Conservation (phyloP, 2,797 vertebrate species). For the Characodon lateralis region DNA sequence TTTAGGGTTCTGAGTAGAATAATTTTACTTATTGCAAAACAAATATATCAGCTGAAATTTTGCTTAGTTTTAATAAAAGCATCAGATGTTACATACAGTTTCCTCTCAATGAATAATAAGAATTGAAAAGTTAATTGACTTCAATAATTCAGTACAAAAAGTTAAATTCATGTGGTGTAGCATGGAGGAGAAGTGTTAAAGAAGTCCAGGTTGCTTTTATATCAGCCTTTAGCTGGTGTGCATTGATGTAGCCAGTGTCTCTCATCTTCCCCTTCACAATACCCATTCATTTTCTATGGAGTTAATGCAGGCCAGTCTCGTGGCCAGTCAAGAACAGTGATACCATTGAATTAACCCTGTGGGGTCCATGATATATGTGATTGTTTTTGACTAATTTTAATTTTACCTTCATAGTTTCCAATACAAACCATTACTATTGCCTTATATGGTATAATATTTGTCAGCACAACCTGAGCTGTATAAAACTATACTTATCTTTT, state of each 20-base stretch:
- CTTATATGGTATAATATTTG: too few relatives aligned
- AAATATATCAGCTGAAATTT: background rate
- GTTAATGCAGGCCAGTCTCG: background rate
- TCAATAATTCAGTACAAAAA: background rate
- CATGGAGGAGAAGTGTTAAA: background rate
- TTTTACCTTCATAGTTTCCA: too few relatives aligned
- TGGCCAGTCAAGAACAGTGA: too few relatives aligned
- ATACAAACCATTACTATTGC: too few relatives aligned
- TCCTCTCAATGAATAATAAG: background rate
- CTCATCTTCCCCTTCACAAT: background rate
- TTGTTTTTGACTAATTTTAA: too few relatives aligned
- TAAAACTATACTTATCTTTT: too few relatives aligned
- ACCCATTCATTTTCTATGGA: background rate
- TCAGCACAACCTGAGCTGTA: too few relatives aligned
- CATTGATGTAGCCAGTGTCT: background rate
- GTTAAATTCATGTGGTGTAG: background rate
- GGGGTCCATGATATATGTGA: too few relatives aligned
- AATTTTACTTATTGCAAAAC: too few relatives aligned
- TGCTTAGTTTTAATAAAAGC: background rate
- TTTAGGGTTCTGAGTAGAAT: too few relatives aligned
- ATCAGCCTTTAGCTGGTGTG: background rate
- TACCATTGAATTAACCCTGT: too few relatives aligned
- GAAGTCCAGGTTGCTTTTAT: background rate
- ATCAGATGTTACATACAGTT: background rate
- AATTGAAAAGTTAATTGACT: background rate